Evolutionary conservation across 2,113 vertebrate species (phyloP).

Genomic region (Dicentrarchus labrax): DNA sequence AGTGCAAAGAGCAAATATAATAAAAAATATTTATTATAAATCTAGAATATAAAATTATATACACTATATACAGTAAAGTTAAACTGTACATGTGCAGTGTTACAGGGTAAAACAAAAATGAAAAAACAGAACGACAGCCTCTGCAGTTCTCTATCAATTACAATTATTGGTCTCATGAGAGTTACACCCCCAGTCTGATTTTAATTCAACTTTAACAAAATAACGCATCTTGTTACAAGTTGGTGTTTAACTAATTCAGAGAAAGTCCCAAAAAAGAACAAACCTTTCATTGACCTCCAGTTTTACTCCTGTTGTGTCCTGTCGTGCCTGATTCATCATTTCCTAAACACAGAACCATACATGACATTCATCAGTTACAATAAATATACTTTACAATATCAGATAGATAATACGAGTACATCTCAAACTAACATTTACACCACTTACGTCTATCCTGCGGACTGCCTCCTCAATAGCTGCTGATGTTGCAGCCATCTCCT

Average conservation of each 20-base stretch:
- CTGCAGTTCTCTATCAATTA: neutral
- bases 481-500: slow-evolving; percentile 96
- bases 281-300: slow-evolving; percentile 98
- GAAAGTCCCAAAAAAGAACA: slow-evolving; percentile 50
- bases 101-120: too few relatives aligned
- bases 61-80: too few relatives aligned
- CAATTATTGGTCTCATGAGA: neutral
- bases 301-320: slow-evolving; percentile 91
- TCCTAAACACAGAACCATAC: slow-evolving; percentile 83
- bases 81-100: too few relatives aligned
- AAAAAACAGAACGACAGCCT: too few relatives aligned
- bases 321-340: slow-evolving; percentile 97
- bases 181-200: neutral
- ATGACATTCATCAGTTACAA: slow-evolving; percentile 1
- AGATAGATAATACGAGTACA: neutral
- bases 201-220: neutral
- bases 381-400: neutral
- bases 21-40: too few relatives aligned
- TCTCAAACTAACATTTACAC: neutral
- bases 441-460: slow-evolving; percentile 92
- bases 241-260: neutral
- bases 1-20: too few relatives aligned
- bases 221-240: neutral
- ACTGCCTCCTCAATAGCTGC: slow-evolving; percentile 95
- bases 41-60: too few relatives aligned